A percentile compares a stretch with the other conserved stretches of the same genome.
These are phyloP conservation scores for Prochilodus magdalenae DNA, from an alignment of 2,113 vertebrate species.

Conservation along the genomic window DNA sequence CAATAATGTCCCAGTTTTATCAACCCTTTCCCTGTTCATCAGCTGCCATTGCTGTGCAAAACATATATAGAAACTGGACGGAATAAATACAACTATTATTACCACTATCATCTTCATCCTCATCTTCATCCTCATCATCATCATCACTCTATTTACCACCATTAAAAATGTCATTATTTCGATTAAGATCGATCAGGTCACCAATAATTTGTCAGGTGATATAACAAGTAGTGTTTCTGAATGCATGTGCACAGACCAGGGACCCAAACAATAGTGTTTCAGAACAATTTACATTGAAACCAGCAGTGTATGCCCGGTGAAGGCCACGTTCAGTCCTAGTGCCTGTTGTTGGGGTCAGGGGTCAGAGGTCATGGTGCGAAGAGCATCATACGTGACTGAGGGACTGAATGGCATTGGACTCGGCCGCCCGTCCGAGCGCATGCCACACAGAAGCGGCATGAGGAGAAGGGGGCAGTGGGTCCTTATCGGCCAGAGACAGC, in stretches of 20 bases:
- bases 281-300: slow-evolving; percentile 18
- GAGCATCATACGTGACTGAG: slow-evolving; percentile 96
- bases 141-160: slow-evolving; percentile 72
- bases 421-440: slow-evolving; percentile 90
- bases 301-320: slow-evolving; percentile 1
- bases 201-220: slow-evolving; percentile 66
- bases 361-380: slow-evolving; percentile 45
- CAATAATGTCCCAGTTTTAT: slow-evolving; percentile 72
- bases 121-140: slow-evolving; percentile 57
- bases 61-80: slow-evolving; percentile 90
- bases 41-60: slow-evolving; percentile 99
- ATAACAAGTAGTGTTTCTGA: slow-evolving; percentile 68
- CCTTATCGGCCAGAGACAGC: slow-evolving; percentile 96
- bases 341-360: slow-evolving; percentile 63
- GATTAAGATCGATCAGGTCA: slow-evolving; percentile 79
- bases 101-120: slow-evolving; percentile 73
- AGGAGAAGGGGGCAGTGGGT: slow-evolving; percentile 87
- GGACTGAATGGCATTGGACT: slow-evolving; percentile 94
- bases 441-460: slow-evolving; percentile 92
- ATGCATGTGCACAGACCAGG: slow-evolving; percentile 17
- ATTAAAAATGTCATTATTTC: slow-evolving; percentile 70
- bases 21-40: slow-evolving; percentile 82
- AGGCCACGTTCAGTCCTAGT: slow-evolving; percentile 59
- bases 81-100: slow-evolving; percentile 94
- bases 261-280: slow-evolving; percentile 39